Percentiles rank a stretch among this genome's conserved stretches.
Evolutionary conservation across 2,113 vertebrate species (phyloP).

Genomic region (Hemiscyllium ocellatum): DNA sequence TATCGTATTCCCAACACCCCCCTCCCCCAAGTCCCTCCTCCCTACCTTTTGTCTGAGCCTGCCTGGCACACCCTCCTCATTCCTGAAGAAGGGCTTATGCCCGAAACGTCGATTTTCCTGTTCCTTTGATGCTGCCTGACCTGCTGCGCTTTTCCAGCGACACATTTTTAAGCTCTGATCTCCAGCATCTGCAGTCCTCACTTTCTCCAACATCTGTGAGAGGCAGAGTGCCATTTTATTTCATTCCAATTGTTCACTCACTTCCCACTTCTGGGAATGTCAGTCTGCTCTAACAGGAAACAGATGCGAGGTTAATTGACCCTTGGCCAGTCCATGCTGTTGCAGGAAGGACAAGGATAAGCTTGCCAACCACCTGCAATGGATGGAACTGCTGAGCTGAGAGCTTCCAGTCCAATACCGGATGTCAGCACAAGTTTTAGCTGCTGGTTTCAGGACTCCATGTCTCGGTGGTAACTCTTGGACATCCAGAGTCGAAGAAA

Average conservation of each 20-base stretch:
- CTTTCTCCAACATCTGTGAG: not conserved
- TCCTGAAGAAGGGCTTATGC: no score
- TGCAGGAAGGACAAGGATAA: no score
- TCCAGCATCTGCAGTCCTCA: no score
- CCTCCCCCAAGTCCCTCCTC: no score
- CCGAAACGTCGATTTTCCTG: no score
- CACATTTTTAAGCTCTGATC: no score
- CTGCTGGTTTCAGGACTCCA: not conserved
- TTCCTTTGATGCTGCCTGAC: no score
- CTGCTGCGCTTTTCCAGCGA: no score
- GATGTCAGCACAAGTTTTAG: not conserved
- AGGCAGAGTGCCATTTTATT: not conserved
- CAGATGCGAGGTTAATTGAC: not conserved
- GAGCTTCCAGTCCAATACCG: not conserved
- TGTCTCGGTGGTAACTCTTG: not conserved
- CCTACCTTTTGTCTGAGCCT: no score
- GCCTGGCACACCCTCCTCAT: no score
- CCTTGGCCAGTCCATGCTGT: not conserved
- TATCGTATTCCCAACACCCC: no score
- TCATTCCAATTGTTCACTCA: not conserved
- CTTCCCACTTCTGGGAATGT: not conserved
- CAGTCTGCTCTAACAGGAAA: not conserved
- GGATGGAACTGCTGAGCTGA: not conserved
- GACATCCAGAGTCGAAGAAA: not conserved
- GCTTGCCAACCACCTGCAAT: not conserved